Evolutionary conservation across 2,797 vertebrate genomes (phyloP).

Genomic region (Discoglossus pictus): DNA sequence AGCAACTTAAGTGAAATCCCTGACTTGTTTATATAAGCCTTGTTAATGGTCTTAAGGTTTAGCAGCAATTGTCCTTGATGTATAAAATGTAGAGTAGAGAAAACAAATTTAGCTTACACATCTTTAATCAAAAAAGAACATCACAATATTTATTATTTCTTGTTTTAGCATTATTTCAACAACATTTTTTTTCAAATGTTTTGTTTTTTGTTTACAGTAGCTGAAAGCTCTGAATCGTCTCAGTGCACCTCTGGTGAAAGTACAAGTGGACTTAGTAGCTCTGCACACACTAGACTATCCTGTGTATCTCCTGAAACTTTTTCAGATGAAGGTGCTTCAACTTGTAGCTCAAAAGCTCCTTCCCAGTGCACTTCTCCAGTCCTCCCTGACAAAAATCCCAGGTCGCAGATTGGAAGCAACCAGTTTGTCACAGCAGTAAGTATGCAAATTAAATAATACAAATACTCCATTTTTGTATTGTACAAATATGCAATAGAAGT

Average conservation of each 20-base stretch:
- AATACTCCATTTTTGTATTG: neutral
- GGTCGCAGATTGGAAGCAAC: constrained; percentile 63
- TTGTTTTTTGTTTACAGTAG: constrained; percentile 57
- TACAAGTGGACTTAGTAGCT: constrained; percentile 60
- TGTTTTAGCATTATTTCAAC: too few relatives aligned
- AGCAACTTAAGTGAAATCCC: too few relatives aligned
- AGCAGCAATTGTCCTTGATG: too few relatives aligned
- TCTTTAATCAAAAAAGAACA: too few relatives aligned
- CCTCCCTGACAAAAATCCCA: constrained; percentile 68
- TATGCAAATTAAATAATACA: constrained; percentile 33
- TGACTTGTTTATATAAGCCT: too few relatives aligned
- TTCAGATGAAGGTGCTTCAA: constrained; percentile 59
- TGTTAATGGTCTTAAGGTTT: too few relatives aligned
- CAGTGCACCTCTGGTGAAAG: constrained; percentile 74
- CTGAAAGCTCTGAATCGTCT: constrained; percentile 75
- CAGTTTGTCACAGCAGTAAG: constrained; percentile 77
- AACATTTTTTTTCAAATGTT: too few relatives aligned
- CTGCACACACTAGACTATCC: constrained; percentile 54
- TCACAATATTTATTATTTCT: too few relatives aligned
- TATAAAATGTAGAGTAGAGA: too few relatives aligned
- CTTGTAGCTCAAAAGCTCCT: constrained; percentile 57
- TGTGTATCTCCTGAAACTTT: constrained; percentile 61
- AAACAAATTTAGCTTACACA: too few relatives aligned
- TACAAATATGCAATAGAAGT: neutral
- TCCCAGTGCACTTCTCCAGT: constrained; percentile 46